Evolutionary conservation across 1,140 invertebrate species (phyloP), one percentile per base, ranked within the genome.

Genomic region (Drosophila erecta): DNA sequence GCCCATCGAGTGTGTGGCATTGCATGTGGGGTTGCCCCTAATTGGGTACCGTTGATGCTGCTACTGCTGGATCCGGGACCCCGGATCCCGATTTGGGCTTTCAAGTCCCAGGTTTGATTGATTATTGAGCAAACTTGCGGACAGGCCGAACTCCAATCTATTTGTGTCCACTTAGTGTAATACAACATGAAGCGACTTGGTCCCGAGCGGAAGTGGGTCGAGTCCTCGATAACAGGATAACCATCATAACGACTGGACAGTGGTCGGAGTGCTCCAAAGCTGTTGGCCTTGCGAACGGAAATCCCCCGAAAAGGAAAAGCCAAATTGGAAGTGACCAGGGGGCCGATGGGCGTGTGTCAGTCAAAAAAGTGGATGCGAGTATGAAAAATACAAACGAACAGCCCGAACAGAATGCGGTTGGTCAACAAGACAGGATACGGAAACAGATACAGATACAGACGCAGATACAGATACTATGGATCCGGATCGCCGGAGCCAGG

Each of bases 131-230:
- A 70, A 90, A 91, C 73, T 78, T 91, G 90, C 71, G 85, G 90
- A 91, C 90, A 91, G 90, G 75, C 76, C 55, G 47, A 74, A 54
- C 57, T 72, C 40, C 81, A 91, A 89, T 90, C 89, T 91, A 81
- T 89, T 91, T 91, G 76, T 81, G 84, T 89, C 84, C 89, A 89
- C 81, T 91, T 89, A 91, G 79, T 89, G 66, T 77, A 89, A 85
- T 90, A 67, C 73, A 76, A 76, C 54, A 76, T 76, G 72, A 76
- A 70, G 69, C 65, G 66, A 56, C 66, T 70, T 70, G 41, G 38
- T 17, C 37, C 56, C 15, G 35, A 24, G 40, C 54, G 54, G 72
- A 76, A 67, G 76, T 64, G 58, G 74, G 72, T 69, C 74, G 62
- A 55, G 14, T 17, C 51, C 43, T 22, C 50, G 30, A 30, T 33